A percentile compares a stretch with the other conserved stretches of the same genome.
phyloP scores from a whole-genome alignment of 2,113 vertebrate species.

The Periophthalmus modestus region DNA sequence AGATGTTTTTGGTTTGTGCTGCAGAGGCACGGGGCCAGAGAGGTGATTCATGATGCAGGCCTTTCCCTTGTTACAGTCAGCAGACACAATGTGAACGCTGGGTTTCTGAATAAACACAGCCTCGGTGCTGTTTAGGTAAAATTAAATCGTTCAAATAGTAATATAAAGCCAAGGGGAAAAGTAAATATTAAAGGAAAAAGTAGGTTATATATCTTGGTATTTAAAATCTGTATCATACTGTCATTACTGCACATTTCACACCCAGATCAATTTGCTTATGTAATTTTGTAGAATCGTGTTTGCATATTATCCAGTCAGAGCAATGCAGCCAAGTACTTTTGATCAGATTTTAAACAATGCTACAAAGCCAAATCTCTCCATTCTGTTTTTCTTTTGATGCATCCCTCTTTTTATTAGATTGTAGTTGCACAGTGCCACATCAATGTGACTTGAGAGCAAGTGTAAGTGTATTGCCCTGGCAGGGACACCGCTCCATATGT shows the following conservation, averaged over 20 bases:
- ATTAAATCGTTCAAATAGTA: constrained; percentile 30
- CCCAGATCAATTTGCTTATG: not conserved
- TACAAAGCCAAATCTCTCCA: not conserved
- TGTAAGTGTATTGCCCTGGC: no score
- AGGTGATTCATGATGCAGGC: constrained; percentile 75
- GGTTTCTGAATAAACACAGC: constrained; percentile 53
- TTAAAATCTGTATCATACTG: no score
- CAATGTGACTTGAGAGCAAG: no score
- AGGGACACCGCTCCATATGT: no score
- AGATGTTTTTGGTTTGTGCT: constrained; percentile 81
- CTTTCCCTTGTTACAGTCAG: constrained; percentile 64
- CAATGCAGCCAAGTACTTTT: not conserved
- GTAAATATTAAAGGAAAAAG: not conserved
- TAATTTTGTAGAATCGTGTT: not conserved
- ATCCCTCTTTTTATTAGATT: not conserved
- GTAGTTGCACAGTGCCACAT: no score
- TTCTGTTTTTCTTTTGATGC: not conserved
- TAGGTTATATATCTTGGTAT: not conserved
- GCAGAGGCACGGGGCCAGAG: constrained; percentile 66
- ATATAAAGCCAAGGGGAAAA: constrained; percentile 17
- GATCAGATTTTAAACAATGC: not conserved
- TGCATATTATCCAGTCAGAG: not conserved
- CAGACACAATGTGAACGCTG: constrained; percentile 43
- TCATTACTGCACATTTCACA: not conserved
- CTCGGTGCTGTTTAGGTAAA: constrained; percentile 29